A percentile compares a stretch with the other conserved stretches of the same genome.
Evolutionary conservation across 2,888 invertebrate genomes (phyloP).

Genomic region (Idaea biselata): DNA sequence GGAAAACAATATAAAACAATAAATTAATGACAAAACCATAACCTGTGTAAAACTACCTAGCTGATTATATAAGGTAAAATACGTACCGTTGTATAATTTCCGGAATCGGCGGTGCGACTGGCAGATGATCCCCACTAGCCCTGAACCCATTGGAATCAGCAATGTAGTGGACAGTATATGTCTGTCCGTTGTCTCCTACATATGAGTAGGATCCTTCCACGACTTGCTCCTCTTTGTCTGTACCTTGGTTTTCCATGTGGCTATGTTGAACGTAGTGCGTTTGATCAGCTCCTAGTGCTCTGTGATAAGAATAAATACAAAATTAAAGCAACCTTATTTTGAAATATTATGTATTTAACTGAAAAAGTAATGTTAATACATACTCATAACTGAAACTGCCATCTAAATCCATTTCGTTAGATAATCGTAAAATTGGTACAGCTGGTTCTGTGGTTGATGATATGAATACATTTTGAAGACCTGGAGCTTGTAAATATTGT

Average conservation of each 20-base stretch:
- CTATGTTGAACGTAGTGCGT: constrained; percentile 78
- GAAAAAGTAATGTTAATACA: constrained; percentile 35
- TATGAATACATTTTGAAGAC: constrained; percentile 52
- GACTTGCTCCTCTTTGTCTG: constrained; percentile 81
- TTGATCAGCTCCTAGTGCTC: constrained; percentile 76
- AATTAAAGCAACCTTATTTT: constrained; percentile 2
- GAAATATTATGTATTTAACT: neutral
- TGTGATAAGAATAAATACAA: constrained; percentile 32
- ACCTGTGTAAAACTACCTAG: neutral
- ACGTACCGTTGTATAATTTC: constrained; percentile 83
- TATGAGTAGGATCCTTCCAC: constrained; percentile 84
- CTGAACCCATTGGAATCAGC: constrained; percentile 90
- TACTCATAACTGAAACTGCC: constrained; percentile 80
- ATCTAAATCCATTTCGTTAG: constrained; percentile 80
- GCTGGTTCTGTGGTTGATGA: constrained; percentile 73
- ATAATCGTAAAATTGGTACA: constrained; percentile 74
- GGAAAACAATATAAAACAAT: constrained; percentile 13
- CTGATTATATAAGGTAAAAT: neutral
- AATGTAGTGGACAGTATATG: constrained; percentile 83
- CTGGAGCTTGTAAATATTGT: constrained; percentile 57
- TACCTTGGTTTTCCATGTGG: constrained; percentile 79
- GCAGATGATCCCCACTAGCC: constrained; percentile 88
- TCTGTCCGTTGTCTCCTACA: constrained; percentile 82
- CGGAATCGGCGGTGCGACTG: constrained; percentile 88
- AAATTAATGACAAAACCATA: constrained; percentile 5